Evolutionary conservation across 2,797 vertebrate species (phyloP), one percentile per base, ranked within the genome.

Genomic region (Enoplosus armatus): DNA sequence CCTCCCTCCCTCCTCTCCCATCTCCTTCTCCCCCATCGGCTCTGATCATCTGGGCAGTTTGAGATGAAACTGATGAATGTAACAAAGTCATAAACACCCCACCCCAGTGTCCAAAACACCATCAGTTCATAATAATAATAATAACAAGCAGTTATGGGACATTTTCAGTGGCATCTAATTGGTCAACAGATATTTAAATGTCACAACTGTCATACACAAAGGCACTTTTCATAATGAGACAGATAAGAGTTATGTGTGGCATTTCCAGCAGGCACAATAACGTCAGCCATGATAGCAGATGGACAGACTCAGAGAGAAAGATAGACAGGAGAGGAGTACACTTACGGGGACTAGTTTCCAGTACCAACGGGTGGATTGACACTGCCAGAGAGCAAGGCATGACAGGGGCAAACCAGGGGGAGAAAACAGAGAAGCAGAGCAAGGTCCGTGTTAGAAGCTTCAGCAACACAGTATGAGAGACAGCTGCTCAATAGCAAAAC

Each of bases 291-390:
- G 37, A 39, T 3, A 74, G 86, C 86, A 80, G 56, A 89, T 16
- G 58, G 75, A 87, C 56, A 80, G 81, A 89, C 56, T 69, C 68
- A 82, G 31, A 79, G 61, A 75, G 29, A 53, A 35, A 67, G 62
- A 73, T 1, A 70, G 54, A 79, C 14, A 72, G 65, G 39, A 77
- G 60, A 56, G 66, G 65, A 56, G 66, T 11, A 78, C 84, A 95
- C 95, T 98, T 96, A 98, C 97, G 84, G 97, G 97, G 93, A 98
- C 97, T 93, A 98, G 96, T 87, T 98, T 98, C 97, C 97, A 98
- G 93, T 98, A 98, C 97, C 97, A 97, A 68, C 97, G 96, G 81
- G 93, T 96, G 88, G 92, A 92, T 24, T 96, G 96, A 93, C 95
- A 96, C 97, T 98, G 95, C 74, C 76, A 94, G 92, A 80, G 71